Base-by-base conservation (phyloP, 2,888 invertebrate species). In the Limnephilus marmoratus region DNA sequence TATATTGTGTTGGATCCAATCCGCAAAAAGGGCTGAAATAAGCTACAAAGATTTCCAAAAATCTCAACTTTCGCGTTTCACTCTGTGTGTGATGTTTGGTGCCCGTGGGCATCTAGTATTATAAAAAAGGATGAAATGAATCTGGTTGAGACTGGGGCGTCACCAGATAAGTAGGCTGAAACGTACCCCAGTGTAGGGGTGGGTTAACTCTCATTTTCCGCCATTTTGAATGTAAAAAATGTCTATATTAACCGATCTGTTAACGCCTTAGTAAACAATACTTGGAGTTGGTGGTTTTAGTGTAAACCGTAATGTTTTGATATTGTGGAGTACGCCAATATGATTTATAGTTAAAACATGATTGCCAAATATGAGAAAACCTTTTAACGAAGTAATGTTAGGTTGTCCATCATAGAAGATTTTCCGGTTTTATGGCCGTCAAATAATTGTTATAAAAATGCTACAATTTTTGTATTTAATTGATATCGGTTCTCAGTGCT, bases 141-240 rank as follows among this genome's bases (percentile, higher is more conserved):
- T 34, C 80, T 68, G 31, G 81, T 31, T 37, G 91, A 31, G 45
- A 15, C n/a, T 37, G 49, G 91, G 41, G 91, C 31, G 81, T 68
- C 13, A 31, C 45, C 31, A 29, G 45, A 49, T 85, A 18, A n/a
- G 68, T n/a, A 90, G 90, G 45, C 18, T 45, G 37, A 5, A 5
- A 68, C 5, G 5, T 68, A 68, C 53, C 53, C 68, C 24, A 24
- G 68, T n/a, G 1, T 68, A 24, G 45, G 86, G 91, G 87, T 18
- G 34, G 91, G n/a, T 87, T 88, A 91, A 81, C 87, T 53, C 91
- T 88, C 87, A 91, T 91, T 91, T 87, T 81, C 29, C 81, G 49
- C 91, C 87, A 68, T 88, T 88, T 29, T 37, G 41, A 49, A 80
- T 49, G 80, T 91, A 85, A 91, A 91, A 85, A 91, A 80, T 81